A percentile compares a stretch with the other conserved stretches of the same genome.
phyloP scores from a whole-genome alignment of 1,140 invertebrate species.

The Ylistrum balloti region DNA sequence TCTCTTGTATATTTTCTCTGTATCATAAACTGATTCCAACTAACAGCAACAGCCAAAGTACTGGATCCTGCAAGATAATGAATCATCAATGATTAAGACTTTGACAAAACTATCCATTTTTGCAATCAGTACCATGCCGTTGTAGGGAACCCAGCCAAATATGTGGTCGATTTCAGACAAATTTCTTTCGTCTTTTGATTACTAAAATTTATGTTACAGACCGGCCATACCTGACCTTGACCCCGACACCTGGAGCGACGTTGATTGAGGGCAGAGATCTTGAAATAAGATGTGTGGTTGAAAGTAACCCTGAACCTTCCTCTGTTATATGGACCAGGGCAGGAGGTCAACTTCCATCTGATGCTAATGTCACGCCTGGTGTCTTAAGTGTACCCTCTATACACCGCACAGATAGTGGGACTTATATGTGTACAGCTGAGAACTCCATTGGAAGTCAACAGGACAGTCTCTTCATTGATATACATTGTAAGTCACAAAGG shows the following conservation, averaged over 20 bases:
- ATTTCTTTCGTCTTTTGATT: no score
- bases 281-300: background rate
- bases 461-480: background rate
- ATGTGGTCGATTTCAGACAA: no score
- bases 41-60: no score
- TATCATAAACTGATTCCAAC: no score
- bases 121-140: no score
- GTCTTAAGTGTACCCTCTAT: background rate
- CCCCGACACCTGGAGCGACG: background rate
- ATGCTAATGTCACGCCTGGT: background rate
- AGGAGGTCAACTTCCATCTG: background rate
- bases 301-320: background rate
- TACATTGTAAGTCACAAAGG: background rate
- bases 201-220: no score
- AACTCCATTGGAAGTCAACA: background rate
- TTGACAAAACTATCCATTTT: no score
- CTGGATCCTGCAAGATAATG: no score
- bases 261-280: background rate
- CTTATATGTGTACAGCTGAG: background rate
- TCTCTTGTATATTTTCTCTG: no score
- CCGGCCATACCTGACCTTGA: background rate
- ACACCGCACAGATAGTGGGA: background rate
- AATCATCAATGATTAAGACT: no score
- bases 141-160: no score
- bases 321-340: background rate